phyloP scores from a whole-genome alignment of 2,113 vertebrate species.

The Suricata suricatta region DNA sequence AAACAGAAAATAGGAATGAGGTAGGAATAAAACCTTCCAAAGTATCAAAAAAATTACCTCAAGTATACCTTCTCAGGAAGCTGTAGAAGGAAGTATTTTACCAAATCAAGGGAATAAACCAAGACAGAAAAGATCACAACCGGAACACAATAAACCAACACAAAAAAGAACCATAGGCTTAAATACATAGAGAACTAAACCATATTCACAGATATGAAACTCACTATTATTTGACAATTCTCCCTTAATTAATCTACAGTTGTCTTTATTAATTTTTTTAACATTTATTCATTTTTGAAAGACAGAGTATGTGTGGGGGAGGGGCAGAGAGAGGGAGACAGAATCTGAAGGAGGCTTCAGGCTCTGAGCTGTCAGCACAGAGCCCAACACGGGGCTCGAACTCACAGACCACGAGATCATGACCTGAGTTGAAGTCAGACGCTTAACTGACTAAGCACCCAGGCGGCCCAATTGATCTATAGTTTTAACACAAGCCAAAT shows the following conservation, averaged over 20 bases:
- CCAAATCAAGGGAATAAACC: neutral
- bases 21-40: slow-evolving; percentile 21
- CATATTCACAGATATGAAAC: neutral
- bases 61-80: slow-evolving; percentile 19
- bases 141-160: neutral
- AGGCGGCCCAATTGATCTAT: neutral
- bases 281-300: too few species aligned
- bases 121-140: slow-evolving; percentile 1
- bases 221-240: neutral
- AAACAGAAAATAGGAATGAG: neutral
- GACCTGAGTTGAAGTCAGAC: too few species aligned
- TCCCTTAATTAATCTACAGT: neutral
- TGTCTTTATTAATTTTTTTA: too few species aligned
- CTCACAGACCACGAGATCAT: too few species aligned
- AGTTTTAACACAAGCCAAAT: neutral
- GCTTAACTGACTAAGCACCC: too few species aligned
- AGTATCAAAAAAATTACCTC: neutral
- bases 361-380: too few species aligned
- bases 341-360: too few species aligned
- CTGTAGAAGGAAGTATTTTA: neutral
- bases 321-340: too few species aligned
- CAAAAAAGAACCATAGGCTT: neutral
- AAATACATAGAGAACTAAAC: neutral
- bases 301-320: too few species aligned
- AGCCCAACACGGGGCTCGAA: too few species aligned